Conservation (phyloP, 2,888 invertebrate species). For the Acanthococcus lagerstroemiae region DNA sequence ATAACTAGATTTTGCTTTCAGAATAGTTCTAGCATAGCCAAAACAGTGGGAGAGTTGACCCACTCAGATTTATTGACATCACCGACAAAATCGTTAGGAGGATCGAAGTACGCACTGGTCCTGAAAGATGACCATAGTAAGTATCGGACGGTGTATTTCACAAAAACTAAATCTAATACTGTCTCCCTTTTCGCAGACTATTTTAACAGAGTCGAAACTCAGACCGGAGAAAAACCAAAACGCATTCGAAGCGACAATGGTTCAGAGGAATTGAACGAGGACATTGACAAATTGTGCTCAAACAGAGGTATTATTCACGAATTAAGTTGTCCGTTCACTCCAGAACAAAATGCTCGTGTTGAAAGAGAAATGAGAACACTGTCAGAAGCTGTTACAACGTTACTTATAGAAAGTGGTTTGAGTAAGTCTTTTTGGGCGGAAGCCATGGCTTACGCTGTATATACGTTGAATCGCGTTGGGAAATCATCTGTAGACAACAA, state of each 20-base stretch:
- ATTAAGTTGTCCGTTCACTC: constrained; percentile 36
- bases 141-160: constrained; percentile 13
- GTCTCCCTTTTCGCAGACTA: neutral
- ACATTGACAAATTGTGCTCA: neutral
- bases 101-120: constrained; percentile 1
- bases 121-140: constrained; percentile 18
- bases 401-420: constrained; percentile 35
- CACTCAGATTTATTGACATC: constrained; percentile 15
- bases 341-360: constrained; percentile 39
- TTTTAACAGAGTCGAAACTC: constrained; percentile 4
- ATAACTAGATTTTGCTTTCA: neutral
- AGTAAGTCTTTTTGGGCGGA: constrained; percentile 40
- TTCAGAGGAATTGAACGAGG: constrained; percentile 11
- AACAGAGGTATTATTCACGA: constrained; percentile 36
- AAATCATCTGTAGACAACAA: constrained; percentile 33
- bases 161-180: constrained; percentile 21
- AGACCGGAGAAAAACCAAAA: constrained; percentile 5
- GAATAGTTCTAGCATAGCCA: neutral
- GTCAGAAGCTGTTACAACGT: constrained; percentile 38
- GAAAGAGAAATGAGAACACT: constrained; percentile 39
- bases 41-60: constrained; percentile 1
- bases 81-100: neutral
- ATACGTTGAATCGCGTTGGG: constrained; percentile 2
- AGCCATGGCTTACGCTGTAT: constrained; percentile 35
- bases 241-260: constrained; percentile 20